phyloP scores from a whole-genome alignment of 2,113 vertebrate genomes.

The Austrofundulus limnaeus region DNA sequence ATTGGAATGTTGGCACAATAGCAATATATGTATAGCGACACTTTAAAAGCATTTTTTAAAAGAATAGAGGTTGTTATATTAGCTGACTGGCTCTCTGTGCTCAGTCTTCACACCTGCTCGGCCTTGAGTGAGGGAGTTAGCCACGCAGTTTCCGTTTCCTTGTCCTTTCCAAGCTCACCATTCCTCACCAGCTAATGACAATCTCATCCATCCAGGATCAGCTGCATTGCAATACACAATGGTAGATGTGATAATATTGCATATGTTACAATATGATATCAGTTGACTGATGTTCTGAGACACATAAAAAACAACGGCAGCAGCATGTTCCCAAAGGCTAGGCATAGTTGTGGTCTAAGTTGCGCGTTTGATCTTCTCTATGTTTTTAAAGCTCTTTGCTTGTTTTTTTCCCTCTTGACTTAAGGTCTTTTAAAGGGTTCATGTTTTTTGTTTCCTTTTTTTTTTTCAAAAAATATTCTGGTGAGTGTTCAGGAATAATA shows the following conservation, averaged over 20 bases:
- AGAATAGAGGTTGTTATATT: conserved; percentile 29
- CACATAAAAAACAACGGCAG: conserved; percentile 48
- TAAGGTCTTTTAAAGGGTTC: conserved; percentile 67
- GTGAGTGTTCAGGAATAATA: conserved; percentile 74
- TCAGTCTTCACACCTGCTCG: conserved; percentile 72
- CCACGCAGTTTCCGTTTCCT: conserved; percentile 37
- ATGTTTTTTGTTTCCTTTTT: too few species aligned
- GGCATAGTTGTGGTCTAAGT: conserved; percentile 52
- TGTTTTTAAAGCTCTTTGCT: conserved; percentile 26
- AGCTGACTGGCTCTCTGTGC: conserved; percentile 41
- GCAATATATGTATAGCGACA: conserved; percentile 44
- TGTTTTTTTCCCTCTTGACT: conserved; percentile 33
- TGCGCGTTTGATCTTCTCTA: conserved; percentile 58
- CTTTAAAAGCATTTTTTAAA: conserved; percentile 50
- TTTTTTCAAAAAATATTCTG: conserved; percentile 57
- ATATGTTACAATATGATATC: conserved; percentile 63
- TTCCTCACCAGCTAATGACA: conserved; percentile 26
- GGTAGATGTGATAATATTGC: conserved; percentile 65
- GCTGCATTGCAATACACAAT: conserved; percentile 39
- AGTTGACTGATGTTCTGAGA: conserved; percentile 59
- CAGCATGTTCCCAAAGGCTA: conserved; percentile 46
- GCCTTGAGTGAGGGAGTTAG: conserved; percentile 61
- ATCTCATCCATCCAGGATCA: conserved; percentile 46
- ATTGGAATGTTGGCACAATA: conserved; percentile 62
- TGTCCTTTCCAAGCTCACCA: background rate